Evolutionary conservation across 1,140 invertebrate species (phyloP).

Genomic region (Eubasilissa regina): DNA sequence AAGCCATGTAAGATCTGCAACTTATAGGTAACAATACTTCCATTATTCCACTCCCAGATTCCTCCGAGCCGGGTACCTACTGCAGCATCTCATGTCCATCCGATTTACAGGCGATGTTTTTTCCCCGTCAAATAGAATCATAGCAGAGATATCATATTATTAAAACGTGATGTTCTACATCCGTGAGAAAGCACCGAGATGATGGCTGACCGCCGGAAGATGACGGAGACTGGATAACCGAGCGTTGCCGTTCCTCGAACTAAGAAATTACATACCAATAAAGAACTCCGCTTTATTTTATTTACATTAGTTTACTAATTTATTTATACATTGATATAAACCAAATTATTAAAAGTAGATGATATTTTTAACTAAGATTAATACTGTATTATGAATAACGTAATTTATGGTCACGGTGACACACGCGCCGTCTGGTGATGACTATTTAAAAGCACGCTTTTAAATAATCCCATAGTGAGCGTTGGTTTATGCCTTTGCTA

Average conservation of each 20-base stretch:
- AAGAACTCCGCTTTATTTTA: too few species aligned
- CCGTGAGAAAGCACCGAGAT: conserved; percentile 40
- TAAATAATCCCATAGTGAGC: too few species aligned
- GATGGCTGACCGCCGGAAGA: conserved; percentile 20
- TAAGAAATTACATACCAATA: background rate
- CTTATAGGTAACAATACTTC: conserved; percentile 17
- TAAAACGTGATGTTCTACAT: conserved; percentile 44
- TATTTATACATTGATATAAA: too few species aligned
- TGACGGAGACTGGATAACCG: background rate
- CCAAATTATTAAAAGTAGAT: too few species aligned
- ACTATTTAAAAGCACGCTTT: too few species aligned
- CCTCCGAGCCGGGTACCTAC: background rate
- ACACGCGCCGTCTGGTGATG: too few species aligned
- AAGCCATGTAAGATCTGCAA: too few species aligned
- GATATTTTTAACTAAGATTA: too few species aligned
- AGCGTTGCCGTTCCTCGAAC: background rate
- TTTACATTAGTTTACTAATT: too few species aligned
- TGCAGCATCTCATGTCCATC: conserved; percentile 17
- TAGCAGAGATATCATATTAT: conserved; percentile 39
- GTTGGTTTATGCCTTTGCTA: too few species aligned
- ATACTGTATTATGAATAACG: too few species aligned
- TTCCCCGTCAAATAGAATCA: conserved; percentile 36
- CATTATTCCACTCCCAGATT: conserved; percentile 16
- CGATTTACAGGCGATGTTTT: conserved; percentile 22
- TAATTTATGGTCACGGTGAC: too few species aligned